Base-by-base conservation (phyloP, 2,113 vertebrate genomes). In the Indicator indicator region DNA sequence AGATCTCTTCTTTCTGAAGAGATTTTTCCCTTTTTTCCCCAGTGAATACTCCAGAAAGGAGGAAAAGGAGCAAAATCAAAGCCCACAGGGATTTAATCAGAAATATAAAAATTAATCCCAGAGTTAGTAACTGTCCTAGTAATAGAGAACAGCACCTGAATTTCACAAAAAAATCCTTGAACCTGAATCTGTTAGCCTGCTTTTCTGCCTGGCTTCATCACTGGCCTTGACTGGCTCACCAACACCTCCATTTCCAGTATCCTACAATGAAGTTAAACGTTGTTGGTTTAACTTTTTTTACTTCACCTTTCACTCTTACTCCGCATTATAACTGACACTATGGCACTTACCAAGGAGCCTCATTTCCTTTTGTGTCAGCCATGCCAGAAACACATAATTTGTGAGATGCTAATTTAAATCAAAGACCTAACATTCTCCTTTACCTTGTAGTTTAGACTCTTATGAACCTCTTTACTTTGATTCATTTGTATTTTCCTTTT, bases 401-500 rank as follows among this genome's bases (percentile, higher is more conserved):
- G 1, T 0, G 2, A 88, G 12, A 32, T 2, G 14, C 7, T 5
- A 19, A 68, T 26, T 65, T 32, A 52, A 89, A 42, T 42, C 52
- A 55, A 44, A 88, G 36, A 59, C 18, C 54, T 18, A 23, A 60
- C 4, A 0, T 19, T 30, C 33, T 79, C 15, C 18, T 87, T 33
- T 14, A 20, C n/a, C 33, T 64, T 36, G 9, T 19, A 40, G 20
- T 20, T 85, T 13, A 48, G 81, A 7, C 54, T 63, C 6, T 28
- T 28, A 17, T 0, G 0, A 60, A 12, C 4, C 4, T 10, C 19
- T 59, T 78, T 6, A 11, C 13, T n/a, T 48, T 2, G 9, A 52
- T 32, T 76, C 24, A 12, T 67, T 80, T 18, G 1, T 8, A 12
- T 18, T 65, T 86, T 26, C 20, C 26, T 16, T 82, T 86, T 79